phyloP scores from a whole-genome alignment of 2,888 invertebrate genomes.

The Polylopha cassiicola region DNA sequence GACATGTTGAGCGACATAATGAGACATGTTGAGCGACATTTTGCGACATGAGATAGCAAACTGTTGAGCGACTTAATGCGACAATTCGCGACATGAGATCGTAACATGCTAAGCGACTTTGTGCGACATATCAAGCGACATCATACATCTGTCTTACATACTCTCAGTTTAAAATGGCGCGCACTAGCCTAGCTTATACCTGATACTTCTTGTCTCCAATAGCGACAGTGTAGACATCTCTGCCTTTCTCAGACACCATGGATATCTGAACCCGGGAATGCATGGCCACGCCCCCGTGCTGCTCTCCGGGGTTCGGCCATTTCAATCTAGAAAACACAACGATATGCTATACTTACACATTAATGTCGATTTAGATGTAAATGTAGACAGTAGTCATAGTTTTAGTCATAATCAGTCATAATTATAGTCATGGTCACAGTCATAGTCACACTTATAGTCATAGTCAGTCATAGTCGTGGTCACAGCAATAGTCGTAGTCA shows the following conservation, averaged over 20 bases:
- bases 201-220: conserved; percentile 32
- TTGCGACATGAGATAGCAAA: too few species aligned
- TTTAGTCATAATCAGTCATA: not conserved
- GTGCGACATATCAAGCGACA: too few species aligned
- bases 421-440: too few species aligned
- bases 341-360: not conserved
- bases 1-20: too few species aligned
- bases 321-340: conserved; percentile 40
- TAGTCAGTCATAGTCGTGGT: too few species aligned
- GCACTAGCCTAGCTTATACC: conserved; percentile 29
- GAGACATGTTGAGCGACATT: too few species aligned
- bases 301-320: conserved; percentile 58
- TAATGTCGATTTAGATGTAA: conserved; percentile 1
- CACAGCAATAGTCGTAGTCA: too few species aligned
- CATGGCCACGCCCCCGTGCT: conserved; percentile 62
- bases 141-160: too few species aligned
- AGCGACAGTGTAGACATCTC: conserved; percentile 42
- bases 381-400: not conserved
- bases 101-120: too few species aligned
- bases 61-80: too few species aligned
- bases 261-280: conserved; percentile 60
- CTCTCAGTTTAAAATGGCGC: not conserved
- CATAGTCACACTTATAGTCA: too few species aligned
- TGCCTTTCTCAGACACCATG: conserved; percentile 37
- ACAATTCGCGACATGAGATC: too few species aligned